phyloP scores from a whole-genome alignment of 2,888 invertebrate species.

The Chrysina gloriosa region DNA sequence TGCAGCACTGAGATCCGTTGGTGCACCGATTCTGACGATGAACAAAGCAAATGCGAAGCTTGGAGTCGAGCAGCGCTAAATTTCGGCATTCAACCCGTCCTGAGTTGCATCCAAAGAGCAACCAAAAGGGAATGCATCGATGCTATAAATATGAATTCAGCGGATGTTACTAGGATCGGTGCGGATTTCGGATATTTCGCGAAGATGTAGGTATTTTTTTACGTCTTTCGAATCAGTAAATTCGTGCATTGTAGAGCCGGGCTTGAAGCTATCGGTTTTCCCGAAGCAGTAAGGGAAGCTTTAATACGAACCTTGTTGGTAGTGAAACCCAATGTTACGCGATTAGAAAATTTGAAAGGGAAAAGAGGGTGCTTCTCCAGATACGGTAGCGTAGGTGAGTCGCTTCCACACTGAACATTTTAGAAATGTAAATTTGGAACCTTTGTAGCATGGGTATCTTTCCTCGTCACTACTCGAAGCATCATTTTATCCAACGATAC shows the following conservation, averaged over 20 bases:
- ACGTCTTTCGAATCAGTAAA: neutral
- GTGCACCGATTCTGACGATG: slow-evolving; percentile 70
- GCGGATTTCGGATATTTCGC: slow-evolving; percentile 63
- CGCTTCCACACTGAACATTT: too few relatives aligned
- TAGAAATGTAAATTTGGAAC: too few relatives aligned
- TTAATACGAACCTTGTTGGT: slow-evolving; percentile 70
- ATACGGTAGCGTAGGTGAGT: slow-evolving; percentile 73
- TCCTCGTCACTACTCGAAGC: slow-evolving; percentile 69
- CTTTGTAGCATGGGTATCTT: slow-evolving; percentile 72
- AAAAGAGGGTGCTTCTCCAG: slow-evolving; percentile 75
- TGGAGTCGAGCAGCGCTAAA: slow-evolving; percentile 68
- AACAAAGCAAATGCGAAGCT: slow-evolving; percentile 73
- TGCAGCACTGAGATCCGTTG: slow-evolving; percentile 66
- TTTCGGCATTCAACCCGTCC: slow-evolving; percentile 70
- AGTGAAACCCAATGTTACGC: slow-evolving; percentile 63
- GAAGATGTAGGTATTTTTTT: slow-evolving; percentile 9
- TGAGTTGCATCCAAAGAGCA: slow-evolving; percentile 67
- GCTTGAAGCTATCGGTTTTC: slow-evolving; percentile 69
- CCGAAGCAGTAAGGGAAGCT: slow-evolving; percentile 67
- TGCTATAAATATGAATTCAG: slow-evolving; percentile 63
- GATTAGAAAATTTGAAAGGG: slow-evolving; percentile 69
- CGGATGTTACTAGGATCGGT: slow-evolving; percentile 72
- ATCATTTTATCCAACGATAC: slow-evolving; percentile 64
- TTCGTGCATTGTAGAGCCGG: slow-evolving; percentile 65
- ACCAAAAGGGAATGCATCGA: slow-evolving; percentile 69